These are phyloP conservation scores for Clamator glandarius DNA, from an alignment of 2,797 vertebrate genomes.

Conservation along the genomic window DNA sequence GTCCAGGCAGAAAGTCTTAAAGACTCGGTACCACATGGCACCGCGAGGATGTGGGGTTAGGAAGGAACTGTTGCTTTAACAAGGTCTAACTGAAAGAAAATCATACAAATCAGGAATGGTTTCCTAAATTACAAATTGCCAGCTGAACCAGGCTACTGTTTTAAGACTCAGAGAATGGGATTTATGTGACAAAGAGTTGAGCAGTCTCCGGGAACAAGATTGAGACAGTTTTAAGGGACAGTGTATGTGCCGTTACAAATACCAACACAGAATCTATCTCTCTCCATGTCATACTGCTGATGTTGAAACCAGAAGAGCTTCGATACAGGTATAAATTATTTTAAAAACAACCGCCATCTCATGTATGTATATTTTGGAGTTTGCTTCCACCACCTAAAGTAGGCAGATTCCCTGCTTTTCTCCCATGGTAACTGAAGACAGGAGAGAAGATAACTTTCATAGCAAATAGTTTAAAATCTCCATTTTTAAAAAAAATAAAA, in stretches of 20 bases:
- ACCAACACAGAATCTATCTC: neutral
- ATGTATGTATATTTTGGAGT: neutral
- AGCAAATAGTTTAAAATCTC: neutral
- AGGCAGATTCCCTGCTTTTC: neutral
- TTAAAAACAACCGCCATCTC: neutral
- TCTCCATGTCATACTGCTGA: neutral
- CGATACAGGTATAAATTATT: neutral
- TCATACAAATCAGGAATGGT: neutral
- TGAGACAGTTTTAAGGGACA: neutral
- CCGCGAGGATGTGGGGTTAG: fast-evolving
- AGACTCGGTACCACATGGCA: neutral
- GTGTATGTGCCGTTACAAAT: neutral
- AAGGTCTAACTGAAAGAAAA: neutral
- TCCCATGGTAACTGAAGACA: neutral
- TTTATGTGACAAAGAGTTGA: neutral
- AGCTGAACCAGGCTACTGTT: neutral
- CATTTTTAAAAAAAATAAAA: neutral
- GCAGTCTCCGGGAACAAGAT: neutral
- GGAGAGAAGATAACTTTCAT: neutral
- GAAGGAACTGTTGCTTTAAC: neutral
- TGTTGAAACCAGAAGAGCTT: neutral
- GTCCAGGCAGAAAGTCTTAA: neutral
- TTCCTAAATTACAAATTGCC: neutral
- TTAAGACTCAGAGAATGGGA: neutral
- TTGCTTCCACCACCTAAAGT: neutral